phyloP scores from a whole-genome alignment of 2,797 vertebrate species.

The Sebastes vulpes region DNA sequence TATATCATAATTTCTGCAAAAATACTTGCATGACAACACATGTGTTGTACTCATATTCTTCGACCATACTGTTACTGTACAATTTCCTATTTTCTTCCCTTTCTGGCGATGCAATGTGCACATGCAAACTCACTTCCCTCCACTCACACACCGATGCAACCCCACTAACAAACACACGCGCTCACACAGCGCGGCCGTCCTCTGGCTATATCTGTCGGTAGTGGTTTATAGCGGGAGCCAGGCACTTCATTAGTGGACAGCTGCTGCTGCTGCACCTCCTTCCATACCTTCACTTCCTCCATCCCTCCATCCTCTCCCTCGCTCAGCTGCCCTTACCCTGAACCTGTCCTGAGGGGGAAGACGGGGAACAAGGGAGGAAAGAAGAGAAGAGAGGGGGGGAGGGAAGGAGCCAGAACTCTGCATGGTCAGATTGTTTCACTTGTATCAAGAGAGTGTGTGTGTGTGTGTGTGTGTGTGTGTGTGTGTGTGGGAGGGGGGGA shows the following conservation, averaged over 20 bases:
- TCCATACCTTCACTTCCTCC: slow-evolving; percentile 52
- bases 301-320: slow-evolving; percentile 47
- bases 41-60: not conserved
- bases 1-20: not conserved
- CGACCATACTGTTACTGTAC: not conserved
- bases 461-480: not conserved
- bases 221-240: slow-evolving; percentile 64
- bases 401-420: slow-evolving; percentile 34
- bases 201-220: slow-evolving; percentile 57
- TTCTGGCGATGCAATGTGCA: not conserved
- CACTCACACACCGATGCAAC: not conserved
- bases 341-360: slow-evolving; percentile 71
- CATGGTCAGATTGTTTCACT: slow-evolving; percentile 36
- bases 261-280: slow-evolving; percentile 56
- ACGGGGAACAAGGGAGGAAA: slow-evolving; percentile 29
- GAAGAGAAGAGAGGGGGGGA: slow-evolving; percentile 22
- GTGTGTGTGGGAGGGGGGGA: not conserved
- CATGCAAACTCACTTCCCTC: not conserved
- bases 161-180: slow-evolving; percentile 1
- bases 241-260: slow-evolving; percentile 74
- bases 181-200: slow-evolving; percentile 20
- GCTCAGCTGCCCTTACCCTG: slow-evolving; percentile 72
- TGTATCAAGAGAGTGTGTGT: slow-evolving; percentile 1
- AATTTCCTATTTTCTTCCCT: not conserved
- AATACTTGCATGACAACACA: not conserved